phyloP scores from a whole-genome alignment of 1,140 invertebrate species.

The Agrypnia vestita region DNA sequence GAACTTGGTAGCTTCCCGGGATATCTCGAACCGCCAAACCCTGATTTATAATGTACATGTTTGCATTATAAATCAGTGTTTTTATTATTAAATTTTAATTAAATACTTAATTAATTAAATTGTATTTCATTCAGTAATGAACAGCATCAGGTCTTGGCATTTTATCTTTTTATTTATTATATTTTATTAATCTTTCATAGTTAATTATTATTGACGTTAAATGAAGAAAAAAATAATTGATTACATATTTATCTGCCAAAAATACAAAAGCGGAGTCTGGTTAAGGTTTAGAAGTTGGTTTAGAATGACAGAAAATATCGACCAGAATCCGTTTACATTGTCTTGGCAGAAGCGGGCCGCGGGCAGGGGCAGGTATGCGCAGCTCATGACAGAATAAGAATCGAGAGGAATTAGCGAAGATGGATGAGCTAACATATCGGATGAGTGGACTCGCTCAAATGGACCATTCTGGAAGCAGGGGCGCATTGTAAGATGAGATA shows the following conservation, averaged over 20 bases:
- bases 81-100: no score
- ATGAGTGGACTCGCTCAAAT: constrained; percentile 59
- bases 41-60: no score
- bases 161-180: no score
- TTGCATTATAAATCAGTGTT: no score
- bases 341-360: constrained; percentile 21
- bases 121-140: no score
- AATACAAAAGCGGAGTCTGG: background rate
- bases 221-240: no score
- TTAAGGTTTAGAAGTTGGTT: background rate
- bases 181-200: no score
- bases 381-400: constrained; percentile 56
- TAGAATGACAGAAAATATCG: constrained; percentile 39
- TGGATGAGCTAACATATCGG: constrained; percentile 59
- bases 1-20: no score
- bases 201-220: no score
- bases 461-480: constrained; percentile 27
- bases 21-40: no score
- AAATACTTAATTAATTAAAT: no score
- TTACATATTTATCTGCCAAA: background rate
- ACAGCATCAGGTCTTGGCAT: no score
- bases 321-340: constrained; percentile 41
- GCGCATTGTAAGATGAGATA: background rate
- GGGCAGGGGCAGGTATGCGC: constrained; percentile 54
- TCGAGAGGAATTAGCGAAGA: constrained; percentile 61